phyloP scores from a whole-genome alignment of 2,113 vertebrate genomes.

The Chinchilla lanigera region DNA sequence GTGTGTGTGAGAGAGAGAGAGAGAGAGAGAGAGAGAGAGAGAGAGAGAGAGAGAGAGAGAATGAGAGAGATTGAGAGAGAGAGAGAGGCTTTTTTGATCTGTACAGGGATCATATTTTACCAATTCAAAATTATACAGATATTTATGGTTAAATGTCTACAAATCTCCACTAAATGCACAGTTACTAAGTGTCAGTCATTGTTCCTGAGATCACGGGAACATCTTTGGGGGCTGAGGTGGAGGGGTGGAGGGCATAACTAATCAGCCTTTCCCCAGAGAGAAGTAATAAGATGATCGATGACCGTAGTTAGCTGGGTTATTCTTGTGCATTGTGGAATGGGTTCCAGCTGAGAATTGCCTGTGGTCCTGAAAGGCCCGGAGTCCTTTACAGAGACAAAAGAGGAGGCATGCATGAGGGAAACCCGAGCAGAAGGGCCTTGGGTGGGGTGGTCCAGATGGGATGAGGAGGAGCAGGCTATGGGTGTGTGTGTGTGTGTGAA shows the following conservation, averaged over 20 bases:
- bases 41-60: too few species aligned
- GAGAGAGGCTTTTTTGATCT: background rate
- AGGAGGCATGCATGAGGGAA: background rate
- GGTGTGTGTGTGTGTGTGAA: background rate
- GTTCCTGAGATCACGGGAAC: background rate
- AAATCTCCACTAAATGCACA: background rate
- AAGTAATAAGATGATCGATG: background rate
- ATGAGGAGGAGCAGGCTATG: background rate
- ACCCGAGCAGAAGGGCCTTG: background rate
- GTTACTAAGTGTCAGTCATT: background rate
- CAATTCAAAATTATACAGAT: background rate
- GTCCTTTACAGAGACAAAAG: background rate
- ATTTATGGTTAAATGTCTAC: background rate
- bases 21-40: too few species aligned
- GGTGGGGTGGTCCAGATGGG: background rate
- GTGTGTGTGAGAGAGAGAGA: background rate
- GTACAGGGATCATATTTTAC: background rate
- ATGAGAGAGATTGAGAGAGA: background rate
- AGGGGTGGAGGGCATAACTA: background rate
- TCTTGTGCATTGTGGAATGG: background rate
- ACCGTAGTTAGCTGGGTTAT: background rate
- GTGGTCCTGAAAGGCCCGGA: rapidly evolving
- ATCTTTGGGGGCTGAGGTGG: background rate
- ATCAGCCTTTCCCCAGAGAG: background rate
- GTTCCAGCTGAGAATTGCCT: background rate